phyloP scores from a whole-genome alignment of 2,113 vertebrate genomes.

The Mobula birostris region DNA sequence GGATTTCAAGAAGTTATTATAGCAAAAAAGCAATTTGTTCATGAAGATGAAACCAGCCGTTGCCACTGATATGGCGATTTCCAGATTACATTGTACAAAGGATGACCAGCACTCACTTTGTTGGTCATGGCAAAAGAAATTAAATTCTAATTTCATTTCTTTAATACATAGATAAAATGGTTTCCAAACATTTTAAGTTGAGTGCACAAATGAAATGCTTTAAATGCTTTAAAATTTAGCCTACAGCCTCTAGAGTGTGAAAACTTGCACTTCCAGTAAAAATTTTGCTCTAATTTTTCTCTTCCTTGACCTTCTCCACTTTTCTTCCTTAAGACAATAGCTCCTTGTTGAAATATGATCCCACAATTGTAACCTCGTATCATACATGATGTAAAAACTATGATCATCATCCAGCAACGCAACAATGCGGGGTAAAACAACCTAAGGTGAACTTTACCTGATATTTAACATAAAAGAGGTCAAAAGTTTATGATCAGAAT shows the following conservation, averaged over 20 bases:
- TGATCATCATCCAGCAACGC: neutral
- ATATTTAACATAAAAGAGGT: neutral
- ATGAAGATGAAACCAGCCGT: neutral
- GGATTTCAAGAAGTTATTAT: neutral
- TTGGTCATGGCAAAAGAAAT: neutral
- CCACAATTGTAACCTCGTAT: neutral
- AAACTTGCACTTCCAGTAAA: neutral
- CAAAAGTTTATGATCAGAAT: neutral
- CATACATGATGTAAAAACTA: neutral
- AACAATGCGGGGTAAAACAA: neutral
- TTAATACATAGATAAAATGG: neutral
- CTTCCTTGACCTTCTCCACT: neutral
- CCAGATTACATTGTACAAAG: neutral
- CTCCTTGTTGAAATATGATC: neutral
- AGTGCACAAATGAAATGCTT: neutral
- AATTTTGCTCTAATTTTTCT: neutral
- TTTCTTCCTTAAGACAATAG: neutral
- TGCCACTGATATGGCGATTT: neutral
- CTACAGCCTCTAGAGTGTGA: neutral
- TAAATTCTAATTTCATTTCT: neutral
- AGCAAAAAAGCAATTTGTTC: neutral
- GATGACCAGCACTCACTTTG: neutral
- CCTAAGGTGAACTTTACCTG: neutral
- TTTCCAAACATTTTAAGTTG: neutral
- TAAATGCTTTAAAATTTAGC: neutral